These are phyloP conservation scores for Penaeus vannamei DNA, from an alignment of 1,140 invertebrate species.

Conservation along the genomic window DNA sequence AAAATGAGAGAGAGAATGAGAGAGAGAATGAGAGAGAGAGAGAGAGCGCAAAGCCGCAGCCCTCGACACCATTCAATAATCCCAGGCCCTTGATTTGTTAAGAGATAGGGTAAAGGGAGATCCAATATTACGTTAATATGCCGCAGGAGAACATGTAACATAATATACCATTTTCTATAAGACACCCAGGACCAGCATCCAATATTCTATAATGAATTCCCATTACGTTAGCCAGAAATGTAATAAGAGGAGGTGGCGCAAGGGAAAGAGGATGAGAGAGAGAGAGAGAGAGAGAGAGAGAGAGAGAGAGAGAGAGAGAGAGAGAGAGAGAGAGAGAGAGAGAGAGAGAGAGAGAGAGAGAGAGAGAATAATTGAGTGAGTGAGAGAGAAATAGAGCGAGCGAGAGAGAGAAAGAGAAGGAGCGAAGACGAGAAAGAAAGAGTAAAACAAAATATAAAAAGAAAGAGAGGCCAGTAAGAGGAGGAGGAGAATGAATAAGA, in stretches of 20 bases:
- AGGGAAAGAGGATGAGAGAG: constrained; percentile 26
- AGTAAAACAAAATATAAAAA: not conserved
- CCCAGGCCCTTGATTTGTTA: constrained; percentile 56
- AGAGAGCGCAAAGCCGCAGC: constrained; percentile 18
- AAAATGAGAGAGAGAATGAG: not conserved
- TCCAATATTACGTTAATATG: constrained; percentile 61
- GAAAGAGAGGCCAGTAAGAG: too few relatives aligned
- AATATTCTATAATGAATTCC: constrained; percentile 62
- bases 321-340: not conserved
- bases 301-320: constrained; percentile 6
- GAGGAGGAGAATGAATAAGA: too few relatives aligned
- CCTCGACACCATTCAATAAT: constrained; percentile 53
- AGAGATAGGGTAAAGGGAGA: constrained; percentile 59
- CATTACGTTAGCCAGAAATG: constrained; percentile 61
- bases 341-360: constrained; percentile 48
- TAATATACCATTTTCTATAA: constrained; percentile 62
- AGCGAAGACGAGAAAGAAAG: not conserved
- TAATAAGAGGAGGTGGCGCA: constrained; percentile 54
- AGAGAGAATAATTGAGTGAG: constrained; percentile 36
- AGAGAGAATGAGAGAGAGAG: not conserved
- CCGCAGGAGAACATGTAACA: constrained; percentile 54
- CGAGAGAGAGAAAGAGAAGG: not conserved
- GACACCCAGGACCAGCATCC: constrained; percentile 54
- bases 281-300: constrained; percentile 27
- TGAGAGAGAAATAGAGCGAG: not conserved